A percentile compares a stretch with the other conserved stretches of the same genome.
Conservation (phyloP, 2,797 vertebrate genomes). For the Clarias laeviceps region DNA sequence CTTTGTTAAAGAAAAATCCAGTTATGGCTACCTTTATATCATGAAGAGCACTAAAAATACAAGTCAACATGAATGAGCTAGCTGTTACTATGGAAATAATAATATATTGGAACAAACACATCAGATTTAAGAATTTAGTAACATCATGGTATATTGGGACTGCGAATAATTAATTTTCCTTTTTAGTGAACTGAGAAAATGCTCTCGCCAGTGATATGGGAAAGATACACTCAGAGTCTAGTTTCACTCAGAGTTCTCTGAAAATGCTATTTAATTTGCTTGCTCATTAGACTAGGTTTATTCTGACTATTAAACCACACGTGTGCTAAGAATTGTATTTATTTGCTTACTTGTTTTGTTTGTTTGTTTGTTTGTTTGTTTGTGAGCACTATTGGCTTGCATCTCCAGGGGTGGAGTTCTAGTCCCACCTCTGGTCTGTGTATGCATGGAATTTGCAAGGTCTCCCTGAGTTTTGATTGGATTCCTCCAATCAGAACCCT, state of each 20-base stretch:
- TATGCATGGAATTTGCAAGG: too few species aligned
- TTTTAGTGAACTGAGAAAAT: not conserved
- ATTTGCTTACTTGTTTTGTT: not conserved
- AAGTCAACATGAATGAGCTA: not conserved
- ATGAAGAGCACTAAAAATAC: not conserved
- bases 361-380: too few species aligned
- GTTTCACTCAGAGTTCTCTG: not conserved
- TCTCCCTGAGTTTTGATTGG: too few species aligned
- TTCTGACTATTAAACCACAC: not conserved
- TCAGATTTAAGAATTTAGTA: not conserved
- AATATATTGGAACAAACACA: not conserved
- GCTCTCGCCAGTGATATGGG: not conserved
- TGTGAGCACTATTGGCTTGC: too few species aligned
- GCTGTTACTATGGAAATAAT: not conserved
- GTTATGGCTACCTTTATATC: not conserved
- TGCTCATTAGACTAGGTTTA: slow-evolving; percentile 16
- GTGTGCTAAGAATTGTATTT: not conserved
- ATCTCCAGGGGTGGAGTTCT: too few species aligned
- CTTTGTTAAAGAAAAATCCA: not conserved
- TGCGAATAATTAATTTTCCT: not conserved
- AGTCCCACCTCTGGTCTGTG: too few species aligned
- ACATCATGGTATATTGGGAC: too few species aligned
- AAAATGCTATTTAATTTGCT: not conserved
- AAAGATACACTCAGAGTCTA: not conserved
- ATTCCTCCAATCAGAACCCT: too few species aligned